Conservation (phyloP, 2,797 vertebrate genomes). For the Phoeniculus purpureus region DNA sequence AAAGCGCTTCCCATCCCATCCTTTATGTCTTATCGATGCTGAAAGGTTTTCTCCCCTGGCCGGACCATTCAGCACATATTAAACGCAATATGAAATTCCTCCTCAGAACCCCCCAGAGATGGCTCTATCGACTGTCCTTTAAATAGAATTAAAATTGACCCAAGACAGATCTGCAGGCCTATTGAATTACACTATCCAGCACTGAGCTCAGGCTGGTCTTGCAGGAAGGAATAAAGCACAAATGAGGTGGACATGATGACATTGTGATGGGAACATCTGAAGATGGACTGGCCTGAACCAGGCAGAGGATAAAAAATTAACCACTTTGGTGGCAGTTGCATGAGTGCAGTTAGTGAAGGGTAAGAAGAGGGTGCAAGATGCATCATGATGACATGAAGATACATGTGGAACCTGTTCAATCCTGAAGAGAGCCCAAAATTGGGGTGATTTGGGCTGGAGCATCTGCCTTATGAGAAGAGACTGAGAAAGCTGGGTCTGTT, state of each 20-base stretch:
- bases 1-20: constrained; percentile 18
- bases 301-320: neutral
- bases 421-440: no score
- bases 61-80: constrained; percentile 40
- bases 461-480: no score
- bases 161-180: constrained; percentile 73
- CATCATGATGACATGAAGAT: neutral
- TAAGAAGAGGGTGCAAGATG: neutral
- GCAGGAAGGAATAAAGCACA: constrained; percentile 62
- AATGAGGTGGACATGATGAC: neutral
- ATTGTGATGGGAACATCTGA: neutral
- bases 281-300: neutral
- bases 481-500: no score
- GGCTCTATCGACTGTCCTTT: constrained; percentile 79
- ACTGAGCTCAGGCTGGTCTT: constrained; percentile 39
- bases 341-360: neutral
- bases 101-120: constrained; percentile 74
- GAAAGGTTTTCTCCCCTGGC: constrained; percentile 11
- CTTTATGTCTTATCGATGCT: constrained; percentile 49
- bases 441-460: no score
- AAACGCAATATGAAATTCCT: constrained; percentile 71
- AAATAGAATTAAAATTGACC: constrained; percentile 84
- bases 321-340: neutral
- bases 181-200: constrained; percentile 74
- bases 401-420: accelerated